Conservation (phyloP, 1,140 invertebrate species). For the Tenebrio molitor region DNA sequence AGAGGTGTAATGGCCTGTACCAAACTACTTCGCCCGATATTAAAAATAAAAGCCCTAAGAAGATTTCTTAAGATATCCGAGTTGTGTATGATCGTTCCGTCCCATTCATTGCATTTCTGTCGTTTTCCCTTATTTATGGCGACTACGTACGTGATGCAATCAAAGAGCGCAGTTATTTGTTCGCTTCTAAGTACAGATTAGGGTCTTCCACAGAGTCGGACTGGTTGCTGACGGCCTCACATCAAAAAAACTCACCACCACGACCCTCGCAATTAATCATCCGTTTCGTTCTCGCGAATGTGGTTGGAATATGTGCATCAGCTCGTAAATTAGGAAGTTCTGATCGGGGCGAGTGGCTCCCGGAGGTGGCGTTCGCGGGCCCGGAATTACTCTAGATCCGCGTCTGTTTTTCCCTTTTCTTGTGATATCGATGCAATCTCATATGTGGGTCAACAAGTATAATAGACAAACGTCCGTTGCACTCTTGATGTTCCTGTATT, state of each 20-base stretch:
- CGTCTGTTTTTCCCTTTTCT: background rate
- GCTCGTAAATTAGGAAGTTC: no score
- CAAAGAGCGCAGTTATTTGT: constrained; percentile 37
- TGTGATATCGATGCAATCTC: constrained; percentile 24
- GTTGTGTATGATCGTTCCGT: constrained; percentile 1
- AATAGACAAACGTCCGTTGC: constrained; percentile 35
- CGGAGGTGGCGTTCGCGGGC: no score
- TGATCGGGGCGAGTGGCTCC: no score
- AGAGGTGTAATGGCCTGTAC: constrained; percentile 10
- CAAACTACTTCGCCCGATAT: background rate
- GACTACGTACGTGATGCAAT: constrained; percentile 23
- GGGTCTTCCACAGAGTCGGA: constrained; percentile 3
- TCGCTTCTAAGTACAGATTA: constrained; percentile 32
- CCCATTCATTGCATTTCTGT: constrained; percentile 9
- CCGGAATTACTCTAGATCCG: background rate
- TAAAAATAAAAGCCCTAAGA: constrained; percentile 6
- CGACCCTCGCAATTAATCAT: no score
- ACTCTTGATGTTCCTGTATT: constrained; percentile 23
- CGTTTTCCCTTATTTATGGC: constrained; percentile 35
- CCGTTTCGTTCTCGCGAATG: no score
- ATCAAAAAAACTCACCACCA: no score
- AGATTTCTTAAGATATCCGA: constrained; percentile 4
- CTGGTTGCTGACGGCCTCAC: background rate
- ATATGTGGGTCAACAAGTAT: constrained; percentile 36
- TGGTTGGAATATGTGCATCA: no score